A percentile compares a stretch with the other conserved stretches of the same genome.
Evolutionary conservation across 2,888 invertebrate genomes (phyloP).

Genomic region (Sinohyriopsis cumingii): DNA sequence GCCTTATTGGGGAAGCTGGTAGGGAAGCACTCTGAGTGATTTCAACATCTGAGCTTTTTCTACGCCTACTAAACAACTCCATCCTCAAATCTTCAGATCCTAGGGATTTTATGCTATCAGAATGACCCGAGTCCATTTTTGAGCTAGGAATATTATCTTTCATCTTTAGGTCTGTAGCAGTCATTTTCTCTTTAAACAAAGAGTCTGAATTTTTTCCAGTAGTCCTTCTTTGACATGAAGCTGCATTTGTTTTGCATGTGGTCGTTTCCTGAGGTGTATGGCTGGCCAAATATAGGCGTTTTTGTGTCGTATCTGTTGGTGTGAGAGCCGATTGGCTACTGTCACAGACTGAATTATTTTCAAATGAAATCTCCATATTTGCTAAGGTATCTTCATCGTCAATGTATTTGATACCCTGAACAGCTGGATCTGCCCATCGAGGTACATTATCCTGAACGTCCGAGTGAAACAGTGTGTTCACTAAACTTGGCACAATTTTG

Average conservation of each 20-base stretch:
- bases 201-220: too few species aligned
- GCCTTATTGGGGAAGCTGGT: conserved; percentile 64
- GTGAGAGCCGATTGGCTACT: conserved; percentile 47
- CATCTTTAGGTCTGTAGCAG: conserved; percentile 1
- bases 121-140: conserved; percentile 5
- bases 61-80: background rate
- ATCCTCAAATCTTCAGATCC: background rate
- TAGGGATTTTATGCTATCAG: background rate
- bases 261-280: too few species aligned
- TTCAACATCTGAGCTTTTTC: conserved; percentile 19
- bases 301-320: conserved; percentile 39
- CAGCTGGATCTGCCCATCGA: conserved; percentile 70
- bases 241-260: too few species aligned
- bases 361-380: conserved; percentile 27
- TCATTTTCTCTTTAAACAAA: too few species aligned
- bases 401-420: conserved; percentile 75
- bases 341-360: conserved; percentile 47
- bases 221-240: too few species aligned
- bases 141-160: background rate
- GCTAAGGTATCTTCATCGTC: conserved; percentile 76
- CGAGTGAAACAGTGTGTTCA: conserved; percentile 24
- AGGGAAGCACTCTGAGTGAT: conserved; percentile 63
- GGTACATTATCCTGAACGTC: conserved; percentile 32
- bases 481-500: conserved; percentile 33
- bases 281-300: conserved; percentile 38